Evolutionary conservation across 2,888 invertebrate genomes (phyloP).

Genomic region (Sialis fuliginosa): DNA sequence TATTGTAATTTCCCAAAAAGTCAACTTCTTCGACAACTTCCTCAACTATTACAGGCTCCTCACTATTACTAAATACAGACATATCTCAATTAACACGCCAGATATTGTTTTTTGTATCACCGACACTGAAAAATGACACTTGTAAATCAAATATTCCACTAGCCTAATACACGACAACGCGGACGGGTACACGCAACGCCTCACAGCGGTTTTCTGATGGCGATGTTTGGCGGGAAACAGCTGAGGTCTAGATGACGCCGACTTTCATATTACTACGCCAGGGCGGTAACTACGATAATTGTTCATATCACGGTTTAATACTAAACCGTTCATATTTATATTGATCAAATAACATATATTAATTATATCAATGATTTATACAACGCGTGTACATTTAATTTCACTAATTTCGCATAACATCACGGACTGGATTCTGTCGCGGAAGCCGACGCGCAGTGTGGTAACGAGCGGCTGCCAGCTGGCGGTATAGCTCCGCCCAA

Average conservation of each 20-base stretch:
- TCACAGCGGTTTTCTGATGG: slow-evolving; percentile 42
- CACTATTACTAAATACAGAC: slow-evolving; percentile 34
- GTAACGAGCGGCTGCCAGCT: slow-evolving; percentile 38
- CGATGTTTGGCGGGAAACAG: slow-evolving; percentile 53
- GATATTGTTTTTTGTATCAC: slow-evolving; percentile 8
- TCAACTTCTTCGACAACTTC: slow-evolving; percentile 34
- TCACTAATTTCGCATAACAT: slow-evolving; percentile 9
- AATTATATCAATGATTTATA: too few species aligned
- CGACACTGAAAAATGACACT: slow-evolving; percentile 12
- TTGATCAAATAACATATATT: too few species aligned
- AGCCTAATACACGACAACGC: slow-evolving; percentile 21
- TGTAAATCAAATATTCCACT: slow-evolving; percentile 17
- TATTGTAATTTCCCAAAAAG: slow-evolving; percentile 27
- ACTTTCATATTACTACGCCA: slow-evolving; percentile 24
- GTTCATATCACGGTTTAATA: too few species aligned
- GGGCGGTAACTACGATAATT: neutral
- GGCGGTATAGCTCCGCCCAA: slow-evolving; percentile 34
- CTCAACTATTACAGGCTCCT: slow-evolving; percentile 32
- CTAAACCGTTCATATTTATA: neutral
- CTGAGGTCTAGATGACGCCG: slow-evolving; percentile 36
- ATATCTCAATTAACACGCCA: slow-evolving; percentile 20
- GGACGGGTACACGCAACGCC: slow-evolving; percentile 32
- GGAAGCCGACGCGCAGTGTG: slow-evolving; percentile 19
- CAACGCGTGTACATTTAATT: neutral
- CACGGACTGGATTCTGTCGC: slow-evolving; percentile 24